Conservation (phyloP, 2,113 vertebrate species). For the Stegostoma tigrinum region DNA sequence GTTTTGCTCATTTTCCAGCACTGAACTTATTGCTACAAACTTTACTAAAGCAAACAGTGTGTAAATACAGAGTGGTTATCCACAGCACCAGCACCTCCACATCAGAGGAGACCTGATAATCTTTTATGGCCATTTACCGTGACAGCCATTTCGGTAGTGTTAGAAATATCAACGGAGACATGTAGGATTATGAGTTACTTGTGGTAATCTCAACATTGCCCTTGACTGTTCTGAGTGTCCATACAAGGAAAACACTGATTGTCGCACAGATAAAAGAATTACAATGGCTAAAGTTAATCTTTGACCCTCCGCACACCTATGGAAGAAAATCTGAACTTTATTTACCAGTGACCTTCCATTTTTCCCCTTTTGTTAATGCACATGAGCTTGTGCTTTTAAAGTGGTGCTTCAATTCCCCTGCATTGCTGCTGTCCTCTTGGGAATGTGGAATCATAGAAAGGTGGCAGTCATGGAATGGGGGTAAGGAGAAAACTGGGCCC, state of each 20-base stretch:
- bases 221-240: neutral
- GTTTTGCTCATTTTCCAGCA: neutral
- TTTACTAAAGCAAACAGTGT: neutral
- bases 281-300: neutral
- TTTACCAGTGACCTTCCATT: neutral
- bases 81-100: neutral
- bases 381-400: neutral
- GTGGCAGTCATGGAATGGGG: neutral
- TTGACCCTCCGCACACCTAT: neutral
- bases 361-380: neutral
- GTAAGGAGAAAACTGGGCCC: neutral
- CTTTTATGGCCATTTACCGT: neutral
- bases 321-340: neutral
- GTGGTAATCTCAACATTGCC: neutral
- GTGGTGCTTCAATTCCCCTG: neutral
- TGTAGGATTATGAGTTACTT: neutral
- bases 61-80: neutral
- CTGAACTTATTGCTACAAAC: neutral
- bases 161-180: neutral
- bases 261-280: neutral
- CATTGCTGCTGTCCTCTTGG: neutral
- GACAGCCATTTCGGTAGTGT: neutral
- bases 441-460: neutral
- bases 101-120: neutral
- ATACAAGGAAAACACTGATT: neutral